Evolutionary conservation across 2,888 invertebrate species (phyloP), one percentile per base, ranked within the genome.

Genomic region (Charanyca ferruginea): DNA sequence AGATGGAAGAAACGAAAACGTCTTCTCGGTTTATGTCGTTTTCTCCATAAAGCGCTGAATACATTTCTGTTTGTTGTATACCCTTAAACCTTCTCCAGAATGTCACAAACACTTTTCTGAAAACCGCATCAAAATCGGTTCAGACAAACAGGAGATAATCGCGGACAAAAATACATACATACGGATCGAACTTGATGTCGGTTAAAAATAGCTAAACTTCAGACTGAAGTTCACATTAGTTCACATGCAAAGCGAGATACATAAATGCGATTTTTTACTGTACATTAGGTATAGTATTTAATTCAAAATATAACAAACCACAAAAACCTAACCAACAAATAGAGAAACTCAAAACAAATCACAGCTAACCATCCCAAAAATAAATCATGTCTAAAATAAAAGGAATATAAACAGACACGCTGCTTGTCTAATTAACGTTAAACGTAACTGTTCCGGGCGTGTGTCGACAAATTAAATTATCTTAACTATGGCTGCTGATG

Each of bases 381-480:
- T 53, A 61, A 64, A 73, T 62, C 38, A 61, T 16, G 35, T 38
- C 38, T 62, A 66, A 75, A 78, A 71, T 63, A 78, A 66, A 69
- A 66, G 16, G n/a, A 68, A 53, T 60, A 49, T 49, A 79, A 71
- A 70, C 72, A 70, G 52, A 66, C 58, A 23, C 28, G 51, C 52
- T 42, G 61, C 22, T 63, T 58, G 58, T 63, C 58, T 78, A 76
- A 71, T 76, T 73, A 80, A 80, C 68, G 76, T 72, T 67, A 62
- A 66, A 66, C 53, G 60, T 52, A 62, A 79, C 55, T 60, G 71
- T 77, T 72, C 28, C 49, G 68, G 61, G 73, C 75, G 63, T 45
- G 74, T 61, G 79, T 79, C 73, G 62, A 79, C 80, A 65, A 76
- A 74, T 81, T 74, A 66, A 66, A 73, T 74, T 63, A 77, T 64